Evolutionary conservation across 1,140 invertebrate species (phyloP), one percentile per base, ranked within the genome.

Genomic region (Scaptomyza montana): DNA sequence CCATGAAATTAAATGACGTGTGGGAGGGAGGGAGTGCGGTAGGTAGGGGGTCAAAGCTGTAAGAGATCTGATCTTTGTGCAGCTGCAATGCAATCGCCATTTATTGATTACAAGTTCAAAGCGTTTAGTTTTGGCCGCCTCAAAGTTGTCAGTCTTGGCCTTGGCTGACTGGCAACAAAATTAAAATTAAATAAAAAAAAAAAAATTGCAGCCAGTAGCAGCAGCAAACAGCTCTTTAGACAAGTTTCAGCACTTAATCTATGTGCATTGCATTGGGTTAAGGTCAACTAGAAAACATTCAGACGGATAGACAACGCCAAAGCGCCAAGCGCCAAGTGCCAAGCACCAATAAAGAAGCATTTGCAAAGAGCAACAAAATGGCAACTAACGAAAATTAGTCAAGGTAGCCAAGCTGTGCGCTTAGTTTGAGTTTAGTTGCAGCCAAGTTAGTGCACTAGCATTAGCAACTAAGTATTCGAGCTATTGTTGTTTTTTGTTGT

Each of bases 31-130:
- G 36, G 9, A 13, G 39, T 16, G 16, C 7, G 21, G 30, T 33
- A 19, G 36, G 28, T 8, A 7, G 43, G 30, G 12, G 30, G 28
- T 25, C 12, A 25, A 45, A 50, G 69, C 45, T 63, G 16, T 16
- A 49, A 51, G 49, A 56, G 49, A 33, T 59, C 36, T 53, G 65
- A 74, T 74, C 66, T 74, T 63, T 30, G 41, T 81, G 84, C 84
- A 87, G 85, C 80, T 89, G 82, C 80, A 63, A 73, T 85, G 75
- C 77, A 80, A 79, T 85, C 50, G 80, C 84, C 87, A 89, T 71
- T 76, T 73, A 76, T 89, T 78, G 84, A 89, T 89, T 84, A 89
- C 84, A 89, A 89, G 84, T 89, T 89, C 84, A 89, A 89, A 89
- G 66, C 85, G 57, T 84, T 89, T 89, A 89, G 73, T 72, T 89